Evolutionary conservation across 2,113 vertebrate genomes (phyloP).

Genomic region (Hydropotes inermis): DNA sequence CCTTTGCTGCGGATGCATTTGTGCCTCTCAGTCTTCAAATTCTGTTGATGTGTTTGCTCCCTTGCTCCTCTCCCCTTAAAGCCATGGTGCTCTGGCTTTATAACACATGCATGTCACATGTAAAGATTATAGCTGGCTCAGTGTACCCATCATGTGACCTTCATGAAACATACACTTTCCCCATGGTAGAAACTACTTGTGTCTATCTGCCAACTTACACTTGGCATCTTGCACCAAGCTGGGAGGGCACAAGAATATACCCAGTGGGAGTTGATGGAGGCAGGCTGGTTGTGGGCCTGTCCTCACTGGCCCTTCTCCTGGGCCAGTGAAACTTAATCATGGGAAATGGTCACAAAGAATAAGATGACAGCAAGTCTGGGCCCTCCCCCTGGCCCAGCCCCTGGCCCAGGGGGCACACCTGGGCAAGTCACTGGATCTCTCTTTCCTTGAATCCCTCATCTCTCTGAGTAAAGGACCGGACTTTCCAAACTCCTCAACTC

Average conservation of each 20-base stretch:
- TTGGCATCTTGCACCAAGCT: background rate
- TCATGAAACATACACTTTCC: background rate
- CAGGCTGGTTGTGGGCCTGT: background rate
- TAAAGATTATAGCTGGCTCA: background rate
- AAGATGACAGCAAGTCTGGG: background rate
- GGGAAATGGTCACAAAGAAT: background rate
- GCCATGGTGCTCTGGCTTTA: no score
- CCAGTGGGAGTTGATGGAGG: background rate
- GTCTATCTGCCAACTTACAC: no score
- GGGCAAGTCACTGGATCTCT: no score
- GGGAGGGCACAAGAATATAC: background rate
- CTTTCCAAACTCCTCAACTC: background rate
- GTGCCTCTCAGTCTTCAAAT: background rate
- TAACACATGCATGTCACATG: no score
- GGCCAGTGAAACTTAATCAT: background rate
- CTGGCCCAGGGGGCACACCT: background rate
- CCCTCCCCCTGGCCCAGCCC: background rate
- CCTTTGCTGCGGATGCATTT: background rate
- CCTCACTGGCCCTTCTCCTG: background rate
- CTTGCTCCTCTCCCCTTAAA: background rate
- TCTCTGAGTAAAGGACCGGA: background rate
- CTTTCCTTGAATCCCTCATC: background rate
- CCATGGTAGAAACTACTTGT: background rate
- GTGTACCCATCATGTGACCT: background rate
- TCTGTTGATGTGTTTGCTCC: background rate